Evolutionary conservation across 2,113 vertebrate species (phyloP).

Genomic region (Nerophis ophidion): DNA sequence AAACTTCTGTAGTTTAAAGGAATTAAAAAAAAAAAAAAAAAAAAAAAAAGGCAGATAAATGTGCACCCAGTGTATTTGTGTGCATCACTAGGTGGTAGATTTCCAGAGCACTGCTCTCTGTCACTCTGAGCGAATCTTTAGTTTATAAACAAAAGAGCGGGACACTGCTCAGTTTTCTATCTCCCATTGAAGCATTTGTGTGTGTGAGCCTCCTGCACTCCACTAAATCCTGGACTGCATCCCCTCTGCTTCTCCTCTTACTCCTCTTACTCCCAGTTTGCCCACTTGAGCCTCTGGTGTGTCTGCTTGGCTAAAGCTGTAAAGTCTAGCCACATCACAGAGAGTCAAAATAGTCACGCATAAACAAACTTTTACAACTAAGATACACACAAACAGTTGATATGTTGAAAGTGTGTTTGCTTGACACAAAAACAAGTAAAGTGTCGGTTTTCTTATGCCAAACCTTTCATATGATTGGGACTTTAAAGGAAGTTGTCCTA

Average conservation of each 20-base stretch:
- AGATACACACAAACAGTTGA: conserved; percentile 3
- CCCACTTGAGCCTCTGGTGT: conserved; percentile 14
- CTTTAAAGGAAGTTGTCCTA: too few relatives aligned
- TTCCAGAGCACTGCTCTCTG: conserved; percentile 56
- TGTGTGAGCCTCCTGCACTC: conserved; percentile 16
- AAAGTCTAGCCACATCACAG: conserved; percentile 38
- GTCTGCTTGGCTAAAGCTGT: conserved; percentile 15
- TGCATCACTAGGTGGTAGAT: conserved; percentile 18
- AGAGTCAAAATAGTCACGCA: conserved; percentile 25
- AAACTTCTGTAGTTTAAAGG: too few relatives aligned
- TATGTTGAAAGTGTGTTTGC: not conserved
- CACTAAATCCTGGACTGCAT: conserved; percentile 33
- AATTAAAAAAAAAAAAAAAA: not conserved
- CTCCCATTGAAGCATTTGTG: conserved; percentile 20
- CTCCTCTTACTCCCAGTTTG: not conserved
- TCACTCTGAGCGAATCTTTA: conserved; percentile 47
- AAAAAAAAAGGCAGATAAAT: not conserved
- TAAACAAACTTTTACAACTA: conserved; percentile 19
- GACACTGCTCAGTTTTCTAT: conserved; percentile 39
- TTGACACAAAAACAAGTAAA: not conserved
- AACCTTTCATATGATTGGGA: too few relatives aligned
- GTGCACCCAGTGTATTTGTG: not conserved
- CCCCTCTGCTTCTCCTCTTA: not conserved
- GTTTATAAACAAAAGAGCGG: conserved; percentile 54
- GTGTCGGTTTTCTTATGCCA: too few relatives aligned